Evolutionary conservation across 2,888 invertebrate genomes (phyloP), one percentile per base, ranked within the genome.

Genomic region (Melipona bicolor): DNA sequence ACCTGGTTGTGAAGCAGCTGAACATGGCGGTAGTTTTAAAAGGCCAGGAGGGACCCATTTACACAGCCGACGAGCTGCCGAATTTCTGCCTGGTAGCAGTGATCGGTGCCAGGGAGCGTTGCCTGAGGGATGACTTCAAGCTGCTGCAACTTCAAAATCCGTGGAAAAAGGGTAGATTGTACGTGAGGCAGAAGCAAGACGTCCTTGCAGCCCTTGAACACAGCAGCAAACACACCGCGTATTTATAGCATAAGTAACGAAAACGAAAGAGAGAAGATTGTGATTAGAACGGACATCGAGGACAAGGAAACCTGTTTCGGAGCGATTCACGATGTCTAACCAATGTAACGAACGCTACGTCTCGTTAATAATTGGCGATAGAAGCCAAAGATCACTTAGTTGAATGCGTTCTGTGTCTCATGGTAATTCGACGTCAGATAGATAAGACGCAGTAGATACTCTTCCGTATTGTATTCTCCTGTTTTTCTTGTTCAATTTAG

Each of bases 11-110:
- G 76, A 98, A 98, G 93, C 99, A 99, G 94, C 96, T 99, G 65
- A 99, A 99, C 94, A 98, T 98, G 97, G 98, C 98, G 21, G 98
- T 98, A 75, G 96, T 97, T 27, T 95, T 98, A 32, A 98, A 98
- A 94, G 97, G 98, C 68, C 97, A 97, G 93, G 96, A 97, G 64
- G 98, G 98, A 0, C 98, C 98, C 0, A 97, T 98, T 64, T 98
- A 98, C 92, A 96, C 97, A 0, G 96, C 97, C 3, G 98, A 98
- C 76, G 97, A 97, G 94, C 95, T 98, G 82, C 96, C 96, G 83
- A 98, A 98, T 93, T 99, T 99, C 95, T 99, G 99, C 94, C 96
- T 99, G 68, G 99, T 99, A 4, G 98, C 99, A 0, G 99, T 99
- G 50, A 98, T 99, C 80, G 99, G 99, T 0, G 98, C 98, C 0